These are phyloP conservation scores for Chaetops frenatus DNA, from an alignment of 2,113 vertebrate species.

Conservation along the genomic window DNA sequence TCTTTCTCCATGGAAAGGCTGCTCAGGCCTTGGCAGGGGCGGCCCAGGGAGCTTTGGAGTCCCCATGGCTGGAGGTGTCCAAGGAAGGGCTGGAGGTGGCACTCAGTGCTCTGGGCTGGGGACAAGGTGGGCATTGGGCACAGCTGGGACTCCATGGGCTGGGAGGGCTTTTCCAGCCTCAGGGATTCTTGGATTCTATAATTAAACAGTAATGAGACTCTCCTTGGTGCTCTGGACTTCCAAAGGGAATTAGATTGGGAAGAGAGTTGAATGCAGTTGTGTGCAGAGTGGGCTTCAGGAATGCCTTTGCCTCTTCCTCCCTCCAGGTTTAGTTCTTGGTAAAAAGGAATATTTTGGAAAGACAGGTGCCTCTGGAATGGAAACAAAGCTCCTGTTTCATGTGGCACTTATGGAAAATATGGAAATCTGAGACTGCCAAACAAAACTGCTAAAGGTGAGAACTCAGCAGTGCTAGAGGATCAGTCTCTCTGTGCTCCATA, in stretches of 20 bases:
- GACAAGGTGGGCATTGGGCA: background rate
- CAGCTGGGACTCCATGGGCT: background rate
- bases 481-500: background rate
- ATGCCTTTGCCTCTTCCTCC: background rate
- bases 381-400: background rate
- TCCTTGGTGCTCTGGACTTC: background rate
- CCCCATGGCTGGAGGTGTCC: background rate
- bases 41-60: background rate
- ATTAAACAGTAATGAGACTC: background rate
- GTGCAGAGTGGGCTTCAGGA: background rate
- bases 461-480: background rate
- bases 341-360: background rate
- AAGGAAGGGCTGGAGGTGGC: background rate
- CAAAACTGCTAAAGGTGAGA: background rate
- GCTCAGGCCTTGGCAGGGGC: background rate
- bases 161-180: background rate
- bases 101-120: background rate
- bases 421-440: background rate
- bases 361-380: background rate
- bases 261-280: background rate
- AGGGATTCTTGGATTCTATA: fast-evolving
- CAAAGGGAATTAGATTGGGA: background rate
- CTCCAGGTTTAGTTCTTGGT: background rate
- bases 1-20: background rate
- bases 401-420: background rate